Percentiles rank a stretch among this genome's conserved stretches.
Evolutionary conservation across 2,113 vertebrate species (phyloP).

Genomic region (Pollachius pollachius): DNA sequence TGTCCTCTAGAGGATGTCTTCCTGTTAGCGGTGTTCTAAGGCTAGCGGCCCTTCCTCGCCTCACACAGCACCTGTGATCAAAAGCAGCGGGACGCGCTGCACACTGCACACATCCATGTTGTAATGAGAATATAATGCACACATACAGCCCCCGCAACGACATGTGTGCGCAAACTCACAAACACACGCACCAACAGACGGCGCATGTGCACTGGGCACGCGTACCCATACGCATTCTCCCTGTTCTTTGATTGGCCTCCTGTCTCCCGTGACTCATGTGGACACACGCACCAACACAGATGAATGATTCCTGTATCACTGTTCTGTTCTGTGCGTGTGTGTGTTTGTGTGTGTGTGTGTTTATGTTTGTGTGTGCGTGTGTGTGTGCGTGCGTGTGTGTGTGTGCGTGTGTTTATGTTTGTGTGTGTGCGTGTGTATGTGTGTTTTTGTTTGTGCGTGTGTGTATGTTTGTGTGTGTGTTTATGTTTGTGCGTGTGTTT

Average conservation of each 20-base stretch:
- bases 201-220: background rate
- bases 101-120: background rate
- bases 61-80: no score
- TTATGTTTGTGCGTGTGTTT: no score
- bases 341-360: no score
- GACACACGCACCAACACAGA: background rate
- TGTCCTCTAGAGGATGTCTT: background rate
- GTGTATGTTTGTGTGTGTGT: no score
- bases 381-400: no score
- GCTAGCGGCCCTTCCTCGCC: no score
- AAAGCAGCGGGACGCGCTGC: no score
- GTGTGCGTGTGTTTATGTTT: no score
- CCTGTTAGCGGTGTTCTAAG: background rate
- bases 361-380: no score
- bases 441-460: no score
- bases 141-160: background rate
- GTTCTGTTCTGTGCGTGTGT: no score
- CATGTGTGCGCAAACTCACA: background rate
- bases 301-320: background rate
- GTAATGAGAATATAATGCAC: background rate
- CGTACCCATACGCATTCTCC: background rate
- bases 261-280: background rate
- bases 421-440: no score
- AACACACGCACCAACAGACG: slow-evolving; percentile 5
- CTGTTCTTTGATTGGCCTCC: background rate